Conservation (phyloP, 2,888 invertebrate species). For the Cephus sareptanus region DNA sequence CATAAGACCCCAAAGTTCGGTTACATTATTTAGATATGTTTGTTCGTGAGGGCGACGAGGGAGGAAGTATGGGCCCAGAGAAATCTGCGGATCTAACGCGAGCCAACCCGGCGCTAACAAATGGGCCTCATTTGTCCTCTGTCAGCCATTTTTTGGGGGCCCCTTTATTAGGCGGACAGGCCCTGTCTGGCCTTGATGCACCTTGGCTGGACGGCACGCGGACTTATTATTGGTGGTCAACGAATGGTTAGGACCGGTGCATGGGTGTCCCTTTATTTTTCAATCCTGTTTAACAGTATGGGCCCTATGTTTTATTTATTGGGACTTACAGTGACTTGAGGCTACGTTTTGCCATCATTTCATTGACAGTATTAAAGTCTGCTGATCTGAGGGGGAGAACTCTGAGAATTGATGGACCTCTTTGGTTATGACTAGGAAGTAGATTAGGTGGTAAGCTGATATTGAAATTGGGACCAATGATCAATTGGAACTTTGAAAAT, state of each 20-base stretch:
- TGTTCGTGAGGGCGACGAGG: neutral
- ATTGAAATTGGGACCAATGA: neutral
- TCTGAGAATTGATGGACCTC: neutral
- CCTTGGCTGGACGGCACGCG: conserved; percentile 10
- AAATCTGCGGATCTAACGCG: conserved; percentile 27
- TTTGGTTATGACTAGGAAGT: neutral
- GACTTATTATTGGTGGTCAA: neutral
- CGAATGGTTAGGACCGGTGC: neutral
- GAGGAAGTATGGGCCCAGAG: conserved; percentile 13
- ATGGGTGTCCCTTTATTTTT: neutral
- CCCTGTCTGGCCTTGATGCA: conserved; percentile 50
- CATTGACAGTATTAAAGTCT: neutral
- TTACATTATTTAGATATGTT: conserved; percentile 5
- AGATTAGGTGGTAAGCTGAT: neutral
- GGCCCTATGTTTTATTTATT: neutral
- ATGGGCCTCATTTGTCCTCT: conserved; percentile 56
- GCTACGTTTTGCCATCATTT: neutral
- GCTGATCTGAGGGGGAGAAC: neutral
- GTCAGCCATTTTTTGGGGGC: conserved; percentile 52
- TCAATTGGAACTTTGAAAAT: neutral
- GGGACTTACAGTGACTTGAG: neutral
- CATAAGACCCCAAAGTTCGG: neutral
- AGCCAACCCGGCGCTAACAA: conserved; percentile 54
- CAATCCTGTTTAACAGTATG: neutral
- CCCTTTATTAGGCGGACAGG: conserved; percentile 43